Base-by-base conservation (phyloP, 2,113 vertebrate genomes). In the Podocnemis expansa region DNA sequence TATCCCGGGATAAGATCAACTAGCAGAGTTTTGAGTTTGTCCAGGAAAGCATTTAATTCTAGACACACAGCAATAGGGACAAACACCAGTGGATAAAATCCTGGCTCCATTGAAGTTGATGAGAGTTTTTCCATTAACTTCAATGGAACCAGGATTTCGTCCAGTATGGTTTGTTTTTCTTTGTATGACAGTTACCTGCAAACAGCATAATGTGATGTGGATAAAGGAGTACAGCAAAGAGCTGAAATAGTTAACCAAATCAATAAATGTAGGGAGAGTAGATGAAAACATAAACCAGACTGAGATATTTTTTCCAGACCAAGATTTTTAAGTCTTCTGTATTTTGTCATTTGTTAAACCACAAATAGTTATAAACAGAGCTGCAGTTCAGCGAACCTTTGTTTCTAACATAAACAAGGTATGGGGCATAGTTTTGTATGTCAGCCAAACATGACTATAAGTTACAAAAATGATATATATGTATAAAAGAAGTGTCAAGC, bases 281-380 rank as follows among this genome's bases (percentile, higher is more conserved):
- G 95, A 96, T 89, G 95, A 96, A 97, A 98, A 97, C 94, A 97
- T 96, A 98, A 98, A 97, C 97, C 97, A 98, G 97, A 97, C 96
- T 95, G 93, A 98, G 96, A 91, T 88, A 92, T 86, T 97, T 97
- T 97, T 97, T 97, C 96, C 97, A 97, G 97, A 94, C 95, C 90
- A 93, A 98, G 89, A 98, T 97, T 96, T 98, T 98, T 96, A 97
- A 96, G 97, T 96, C 97, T 97, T 97, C 97, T 98, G 97, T 96
- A 97, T 98, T 98, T 97, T 98, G 95, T 98, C 97, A 98, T 97
- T 97, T 98, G 96, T 96, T 97, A 98, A 98, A 97, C 95, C 94
- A 95, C 94, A 97, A 98, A 97, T 96, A 97, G 94, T 87, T 96
- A 96, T 95, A 97, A 95, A 96, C 93, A 97, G 95, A 97, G 82